phyloP scores from a whole-genome alignment of 2,113 vertebrate species.

The Cyanoderma ruficeps region DNA sequence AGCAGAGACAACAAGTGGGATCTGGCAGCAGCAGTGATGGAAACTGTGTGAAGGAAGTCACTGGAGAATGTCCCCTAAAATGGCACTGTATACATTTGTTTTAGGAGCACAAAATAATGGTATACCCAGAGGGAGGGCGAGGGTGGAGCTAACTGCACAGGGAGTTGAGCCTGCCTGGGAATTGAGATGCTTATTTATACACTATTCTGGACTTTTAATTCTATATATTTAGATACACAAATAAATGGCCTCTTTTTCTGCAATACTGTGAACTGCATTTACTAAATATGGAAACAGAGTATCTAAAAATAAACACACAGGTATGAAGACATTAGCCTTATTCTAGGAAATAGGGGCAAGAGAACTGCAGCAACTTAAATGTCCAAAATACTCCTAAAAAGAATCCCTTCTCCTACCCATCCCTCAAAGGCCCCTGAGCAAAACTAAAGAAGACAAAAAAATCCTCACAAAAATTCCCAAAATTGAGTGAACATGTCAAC shows the following conservation, averaged over 20 bases:
- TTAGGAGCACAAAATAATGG: neutral
- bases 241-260: conserved; percentile 11
- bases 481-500: neutral
- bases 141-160: neutral
- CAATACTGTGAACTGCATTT: neutral
- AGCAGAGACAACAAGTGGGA: neutral
- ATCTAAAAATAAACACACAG: conserved; percentile 32
- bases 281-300: conserved; percentile 53
- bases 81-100: neutral
- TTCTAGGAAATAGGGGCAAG: neutral
- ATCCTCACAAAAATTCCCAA: neutral
- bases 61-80: neutral
- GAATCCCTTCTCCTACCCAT: neutral
- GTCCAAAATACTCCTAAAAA: neutral
- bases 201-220: neutral
- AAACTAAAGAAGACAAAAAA: neutral
- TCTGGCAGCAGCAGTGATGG: neutral
- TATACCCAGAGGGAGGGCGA: rapidly evolving
- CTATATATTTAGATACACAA: neutral
- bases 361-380: neutral
- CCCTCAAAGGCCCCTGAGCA: neutral
- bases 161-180: neutral
- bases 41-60: neutral
- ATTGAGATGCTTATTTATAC: neutral
- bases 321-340: neutral